Conservation (phyloP, 2,888 invertebrate genomes). For the Melanophora roralis region DNA sequence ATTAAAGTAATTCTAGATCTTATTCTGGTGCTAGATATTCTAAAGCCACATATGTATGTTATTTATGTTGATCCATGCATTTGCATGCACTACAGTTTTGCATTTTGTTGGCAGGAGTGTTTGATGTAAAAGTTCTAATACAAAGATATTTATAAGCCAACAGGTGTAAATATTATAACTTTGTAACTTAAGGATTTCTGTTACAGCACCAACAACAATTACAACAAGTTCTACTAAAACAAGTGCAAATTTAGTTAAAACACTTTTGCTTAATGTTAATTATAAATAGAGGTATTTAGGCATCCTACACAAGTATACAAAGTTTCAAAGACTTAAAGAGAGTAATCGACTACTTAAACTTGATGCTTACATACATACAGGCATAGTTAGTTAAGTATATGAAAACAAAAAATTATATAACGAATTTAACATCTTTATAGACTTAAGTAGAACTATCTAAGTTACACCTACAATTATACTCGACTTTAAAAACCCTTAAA, state of each 20-base stretch:
- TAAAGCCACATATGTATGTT: constrained; percentile 35
- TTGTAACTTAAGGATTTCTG: constrained; percentile 19
- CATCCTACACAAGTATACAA: not conserved
- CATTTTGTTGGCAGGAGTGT: not conserved
- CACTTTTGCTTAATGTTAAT: constrained; percentile 42
- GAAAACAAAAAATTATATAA: not conserved
- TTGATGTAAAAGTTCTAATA: not conserved
- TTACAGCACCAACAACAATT: not conserved
- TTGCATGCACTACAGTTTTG: not conserved
- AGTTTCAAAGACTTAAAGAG: not conserved
- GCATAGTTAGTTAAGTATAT: too few species aligned
- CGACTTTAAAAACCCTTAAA: constrained; percentile 35
- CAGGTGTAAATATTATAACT: constrained; percentile 46
- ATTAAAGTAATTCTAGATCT: not conserved
- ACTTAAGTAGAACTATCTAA: constrained; percentile 41
- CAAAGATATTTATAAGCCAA: constrained; percentile 39
- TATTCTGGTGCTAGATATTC: not conserved
- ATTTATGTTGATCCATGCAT: constrained; percentile 35
- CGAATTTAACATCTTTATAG: constrained; percentile 27
- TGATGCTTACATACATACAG: not conserved
- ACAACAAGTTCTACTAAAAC: not conserved
- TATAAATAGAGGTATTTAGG: constrained; percentile 35
- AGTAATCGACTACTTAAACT: not conserved
- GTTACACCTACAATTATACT: constrained; percentile 28
- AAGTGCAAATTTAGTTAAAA: constrained; percentile 13